Evolutionary conservation across 2,797 vertebrate genomes (phyloP).

Genomic region (Psittacula derbiana): DNA sequence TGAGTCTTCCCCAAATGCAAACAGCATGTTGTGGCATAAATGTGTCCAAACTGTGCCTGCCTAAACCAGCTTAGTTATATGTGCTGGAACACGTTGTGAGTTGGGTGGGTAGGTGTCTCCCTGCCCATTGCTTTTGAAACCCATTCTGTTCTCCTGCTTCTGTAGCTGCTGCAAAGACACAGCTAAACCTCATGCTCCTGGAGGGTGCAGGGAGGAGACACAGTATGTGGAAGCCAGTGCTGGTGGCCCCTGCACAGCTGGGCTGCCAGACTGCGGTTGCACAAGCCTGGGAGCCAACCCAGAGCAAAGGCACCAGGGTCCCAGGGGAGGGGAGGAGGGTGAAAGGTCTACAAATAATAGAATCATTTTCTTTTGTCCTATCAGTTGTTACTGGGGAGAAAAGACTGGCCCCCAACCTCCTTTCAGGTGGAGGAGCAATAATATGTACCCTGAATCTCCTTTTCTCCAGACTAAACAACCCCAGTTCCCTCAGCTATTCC

Average conservation of each 20-base stretch:
- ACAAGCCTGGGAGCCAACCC: not conserved
- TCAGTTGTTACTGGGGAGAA: not conserved
- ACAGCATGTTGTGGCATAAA: rapidly evolving
- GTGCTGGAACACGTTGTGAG: not conserved
- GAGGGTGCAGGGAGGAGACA: not conserved
- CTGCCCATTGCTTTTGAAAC: not conserved
- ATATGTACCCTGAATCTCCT: not conserved
- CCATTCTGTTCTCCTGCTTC: not conserved
- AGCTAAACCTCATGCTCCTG: not conserved
- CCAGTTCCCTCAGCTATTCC: not conserved
- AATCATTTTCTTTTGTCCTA: not conserved
- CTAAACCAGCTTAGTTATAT: not conserved
- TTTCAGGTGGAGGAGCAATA: not conserved
- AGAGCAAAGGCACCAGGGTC: not conserved
- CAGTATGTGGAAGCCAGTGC: rapidly evolving
- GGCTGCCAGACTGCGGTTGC: not conserved
- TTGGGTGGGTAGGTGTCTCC: not conserved
- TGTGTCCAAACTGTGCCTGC: not conserved
- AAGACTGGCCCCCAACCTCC: not conserved
- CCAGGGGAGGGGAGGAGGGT: too few species aligned
- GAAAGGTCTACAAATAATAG: not conserved
- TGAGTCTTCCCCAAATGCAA: not conserved
- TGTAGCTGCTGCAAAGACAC: not conserved
- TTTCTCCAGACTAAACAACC: not conserved
- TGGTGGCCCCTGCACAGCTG: not conserved